Conservation (phyloP, 2,888 invertebrate species). For the Drosophila dives region DNA sequence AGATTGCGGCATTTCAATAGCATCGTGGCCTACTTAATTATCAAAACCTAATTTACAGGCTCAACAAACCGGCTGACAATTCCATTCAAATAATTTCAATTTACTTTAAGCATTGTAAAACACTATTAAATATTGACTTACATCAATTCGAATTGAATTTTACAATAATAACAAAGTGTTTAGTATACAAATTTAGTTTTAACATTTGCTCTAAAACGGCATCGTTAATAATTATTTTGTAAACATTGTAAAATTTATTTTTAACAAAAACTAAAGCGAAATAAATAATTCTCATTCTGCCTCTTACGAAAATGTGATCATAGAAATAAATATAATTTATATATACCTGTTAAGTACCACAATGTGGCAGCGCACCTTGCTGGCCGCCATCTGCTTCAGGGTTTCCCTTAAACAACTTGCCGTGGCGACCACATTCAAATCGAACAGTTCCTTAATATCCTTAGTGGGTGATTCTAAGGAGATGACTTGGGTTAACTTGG, state of each 20-base stretch:
- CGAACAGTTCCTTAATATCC: conserved; percentile 83
- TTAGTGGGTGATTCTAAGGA: conserved; percentile 74
- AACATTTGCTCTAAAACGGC: not conserved
- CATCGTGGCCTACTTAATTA: conserved; percentile 24
- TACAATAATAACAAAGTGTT: too few relatives aligned
- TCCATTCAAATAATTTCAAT: conserved; percentile 11
- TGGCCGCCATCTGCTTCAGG: conserved; percentile 86
- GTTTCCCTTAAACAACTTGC: conserved; percentile 87
- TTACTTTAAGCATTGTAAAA: not conserved
- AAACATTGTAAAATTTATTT: not conserved
- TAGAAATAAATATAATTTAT: not conserved
- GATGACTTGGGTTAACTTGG: too few relatives aligned
- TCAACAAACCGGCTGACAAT: not conserved
- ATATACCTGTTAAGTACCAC: conserved; percentile 87
- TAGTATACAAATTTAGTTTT: not conserved
- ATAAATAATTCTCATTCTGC: not conserved
- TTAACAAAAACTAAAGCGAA: not conserved
- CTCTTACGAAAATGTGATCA: not conserved
- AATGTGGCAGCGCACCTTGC: conserved; percentile 86
- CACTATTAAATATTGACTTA: not conserved
- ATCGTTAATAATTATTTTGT: not conserved
- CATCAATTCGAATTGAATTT: not conserved
- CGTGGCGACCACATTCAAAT: conserved; percentile 87
- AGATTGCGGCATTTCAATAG: not conserved
- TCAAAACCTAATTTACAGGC: conserved; percentile 13